Conservation (phyloP, 2,888 invertebrate genomes). For the Nemotelus pantherinus region DNA sequence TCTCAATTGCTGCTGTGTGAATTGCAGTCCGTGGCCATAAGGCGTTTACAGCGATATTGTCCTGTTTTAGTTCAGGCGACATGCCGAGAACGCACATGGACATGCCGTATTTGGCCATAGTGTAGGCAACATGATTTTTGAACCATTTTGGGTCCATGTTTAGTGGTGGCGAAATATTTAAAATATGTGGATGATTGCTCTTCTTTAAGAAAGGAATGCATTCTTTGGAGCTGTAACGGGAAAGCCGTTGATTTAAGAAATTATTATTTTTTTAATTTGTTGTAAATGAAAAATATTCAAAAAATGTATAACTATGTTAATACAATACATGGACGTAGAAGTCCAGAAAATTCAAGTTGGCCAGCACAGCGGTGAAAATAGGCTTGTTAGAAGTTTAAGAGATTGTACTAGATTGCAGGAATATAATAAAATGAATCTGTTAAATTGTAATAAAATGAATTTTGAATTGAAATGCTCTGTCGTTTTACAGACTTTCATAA, state of each 20-base stretch:
- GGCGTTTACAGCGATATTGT: slow-evolving; percentile 91
- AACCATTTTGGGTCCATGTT: slow-evolving; percentile 91
- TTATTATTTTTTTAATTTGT: no score
- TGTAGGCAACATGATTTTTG: slow-evolving; percentile 91
- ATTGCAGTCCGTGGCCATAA: slow-evolving; percentile 96
- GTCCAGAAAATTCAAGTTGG: no score
- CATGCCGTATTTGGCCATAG: slow-evolving; percentile 99
- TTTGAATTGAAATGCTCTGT: no score
- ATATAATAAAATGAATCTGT: no score
- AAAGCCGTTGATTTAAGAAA: background rate
- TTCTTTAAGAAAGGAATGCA: slow-evolving; percentile 89
- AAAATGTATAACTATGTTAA: no score
- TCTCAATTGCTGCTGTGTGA: slow-evolving; percentile 91
- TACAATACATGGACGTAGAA: no score
- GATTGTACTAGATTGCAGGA: no score
- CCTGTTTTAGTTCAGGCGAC: slow-evolving; percentile 89
- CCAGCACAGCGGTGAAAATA: no score
- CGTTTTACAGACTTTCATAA: no score
- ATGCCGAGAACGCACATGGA: slow-evolving; percentile 98
- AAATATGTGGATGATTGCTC: slow-evolving; percentile 89
- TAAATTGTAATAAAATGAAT: no score
- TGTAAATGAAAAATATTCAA: no score
- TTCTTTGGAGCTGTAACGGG: slow-evolving; percentile 79
- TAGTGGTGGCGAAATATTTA: slow-evolving; percentile 94
- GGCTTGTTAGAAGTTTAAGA: no score